phyloP scores from a whole-genome alignment of 2,113 vertebrate genomes.

The Tricholaema leucomelas region DNA sequence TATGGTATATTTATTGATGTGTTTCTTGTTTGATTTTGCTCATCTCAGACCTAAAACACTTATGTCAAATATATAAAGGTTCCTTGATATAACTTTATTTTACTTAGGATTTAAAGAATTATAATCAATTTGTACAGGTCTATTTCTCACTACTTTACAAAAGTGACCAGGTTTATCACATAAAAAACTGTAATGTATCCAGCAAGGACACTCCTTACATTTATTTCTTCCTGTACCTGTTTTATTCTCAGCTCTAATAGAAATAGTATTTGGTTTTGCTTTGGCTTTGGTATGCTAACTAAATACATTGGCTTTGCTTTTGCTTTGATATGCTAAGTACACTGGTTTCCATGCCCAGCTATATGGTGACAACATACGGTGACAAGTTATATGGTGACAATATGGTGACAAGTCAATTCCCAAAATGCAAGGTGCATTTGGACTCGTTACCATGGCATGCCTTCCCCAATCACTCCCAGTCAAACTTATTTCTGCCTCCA shows the following conservation, averaged over 20 bases:
- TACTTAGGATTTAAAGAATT: background rate
- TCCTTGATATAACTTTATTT: background rate
- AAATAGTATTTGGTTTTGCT: background rate
- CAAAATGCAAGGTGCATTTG: too few species aligned
- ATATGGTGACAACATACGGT: background rate
- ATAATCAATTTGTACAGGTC: background rate
- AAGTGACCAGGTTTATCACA: background rate
- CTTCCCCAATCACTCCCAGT: too few species aligned
- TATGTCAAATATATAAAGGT: background rate
- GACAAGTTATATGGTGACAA: too few species aligned
- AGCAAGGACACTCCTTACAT: background rate
- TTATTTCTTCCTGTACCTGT: background rate
- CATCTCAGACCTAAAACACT: background rate
- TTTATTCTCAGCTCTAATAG: background rate
- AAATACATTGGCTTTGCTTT: background rate
- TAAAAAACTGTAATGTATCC: background rate
- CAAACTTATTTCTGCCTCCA: too few species aligned
- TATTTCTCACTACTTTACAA: background rate
- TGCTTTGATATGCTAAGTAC: background rate
- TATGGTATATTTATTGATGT: background rate
- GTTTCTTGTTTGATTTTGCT: background rate
- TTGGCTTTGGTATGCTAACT: background rate
- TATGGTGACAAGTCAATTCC: too few species aligned
- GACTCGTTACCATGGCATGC: too few species aligned
- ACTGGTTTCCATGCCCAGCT: background rate